Base-by-base conservation (phyloP, 1,140 invertebrate species). In the Planococcus citri region DNA sequence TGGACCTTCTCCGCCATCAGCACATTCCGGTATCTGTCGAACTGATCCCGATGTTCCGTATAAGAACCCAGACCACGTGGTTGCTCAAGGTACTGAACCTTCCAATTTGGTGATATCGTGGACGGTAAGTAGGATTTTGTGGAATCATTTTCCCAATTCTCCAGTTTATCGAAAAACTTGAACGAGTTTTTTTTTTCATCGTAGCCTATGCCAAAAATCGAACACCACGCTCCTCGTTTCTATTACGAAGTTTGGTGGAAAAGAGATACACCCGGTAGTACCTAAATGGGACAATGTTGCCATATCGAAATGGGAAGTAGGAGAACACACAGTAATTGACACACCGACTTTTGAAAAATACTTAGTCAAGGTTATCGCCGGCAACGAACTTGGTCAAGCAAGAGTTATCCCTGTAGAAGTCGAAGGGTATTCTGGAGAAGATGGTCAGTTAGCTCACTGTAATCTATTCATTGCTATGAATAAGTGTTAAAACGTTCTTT, bases 11-110 rank as follows among this genome's bases (percentile, higher is more conserved):
- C 75, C 84, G 29, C 92, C 95, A 0, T 97, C 94, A 72, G 71
- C 80, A 67, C 86, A 93, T 79, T 89, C 89, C 14, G 82, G 85
- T 8, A 82, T 88, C 17, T 99, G 97, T 77, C 87, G 86, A 25
- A 97, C 95, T 0, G 85, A 88, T 71, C 86, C 91, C 1, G 90
- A 91, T 78, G 88, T 94, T 70, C 97, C 97, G 0, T 86, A 85
- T 74, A 94, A 92, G 79, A 98, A 99, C 82, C 97, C 97, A 0
- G 89, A 92, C 70, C 94, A 97, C 77, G 94, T 99, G 0, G 83
- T 88, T 73, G 95, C 94, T 1, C 86, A 89, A 76, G 95, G 95
- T 71, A 88, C 88, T 2, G 84, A 86, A 61, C 92, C 92, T 1
- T 87, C 87, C 73, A 97, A 97, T 80, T 82, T 99, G 61, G 87